Evolutionary conservation across 2,888 invertebrate species (phyloP).

Genomic region (Thera obeliscata): DNA sequence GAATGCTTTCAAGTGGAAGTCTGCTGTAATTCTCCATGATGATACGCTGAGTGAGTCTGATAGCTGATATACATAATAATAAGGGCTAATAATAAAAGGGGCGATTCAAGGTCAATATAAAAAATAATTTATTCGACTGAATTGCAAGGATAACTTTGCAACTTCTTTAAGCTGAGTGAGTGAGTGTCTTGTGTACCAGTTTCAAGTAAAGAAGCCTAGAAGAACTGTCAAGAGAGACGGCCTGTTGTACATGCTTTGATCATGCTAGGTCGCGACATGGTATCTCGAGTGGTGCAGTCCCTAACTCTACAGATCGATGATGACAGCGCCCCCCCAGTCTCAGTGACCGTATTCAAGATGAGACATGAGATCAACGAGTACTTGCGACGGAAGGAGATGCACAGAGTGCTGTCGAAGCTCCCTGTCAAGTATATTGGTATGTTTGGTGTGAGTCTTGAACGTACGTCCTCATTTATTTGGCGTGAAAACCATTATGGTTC

Average conservation of each 20-base stretch:
- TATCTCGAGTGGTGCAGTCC: slow-evolving; percentile 86
- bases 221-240: background rate
- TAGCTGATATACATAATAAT: background rate
- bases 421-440: slow-evolving; percentile 78
- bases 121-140: too few species aligned
- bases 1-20: slow-evolving; percentile 88
- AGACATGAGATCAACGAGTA: slow-evolving; percentile 78
- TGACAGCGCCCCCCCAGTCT: slow-evolving; percentile 69
- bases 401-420: slow-evolving; percentile 73
- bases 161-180: too few species aligned
- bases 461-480: background rate
- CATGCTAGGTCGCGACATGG: slow-evolving; percentile 85
- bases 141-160: too few species aligned
- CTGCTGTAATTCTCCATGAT: slow-evolving; percentile 89
- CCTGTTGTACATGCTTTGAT: background rate
- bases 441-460: slow-evolving; percentile 11
- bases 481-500: too few species aligned
- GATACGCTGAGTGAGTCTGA: slow-evolving; percentile 87
- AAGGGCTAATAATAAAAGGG: too few species aligned
- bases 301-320: slow-evolving; percentile 81
- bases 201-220: too few species aligned
- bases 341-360: slow-evolving; percentile 82
- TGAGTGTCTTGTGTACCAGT: too few species aligned
- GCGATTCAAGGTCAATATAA: too few species aligned
- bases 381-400: slow-evolving; percentile 72